Percentiles rank a stretch among this genome's conserved stretches.
These are phyloP conservation scores for Babyrousa celebensis DNA, from an alignment of 2,797 vertebrate genomes.

Conservation along the genomic window DNA sequence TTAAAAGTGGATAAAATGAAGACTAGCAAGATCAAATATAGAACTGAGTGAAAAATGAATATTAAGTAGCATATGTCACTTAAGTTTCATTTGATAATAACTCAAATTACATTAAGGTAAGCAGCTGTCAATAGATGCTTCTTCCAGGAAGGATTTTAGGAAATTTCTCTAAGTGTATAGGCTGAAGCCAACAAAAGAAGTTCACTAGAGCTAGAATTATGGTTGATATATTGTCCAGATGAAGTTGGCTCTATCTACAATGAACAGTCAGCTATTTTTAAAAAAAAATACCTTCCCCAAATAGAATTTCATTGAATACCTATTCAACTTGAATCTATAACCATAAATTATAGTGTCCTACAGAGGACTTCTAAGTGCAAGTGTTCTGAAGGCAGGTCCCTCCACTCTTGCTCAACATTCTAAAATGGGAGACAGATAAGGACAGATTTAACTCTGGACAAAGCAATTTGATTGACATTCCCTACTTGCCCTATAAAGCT, in stretches of 20 bases:
- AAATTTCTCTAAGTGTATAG: background rate
- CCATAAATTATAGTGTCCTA: background rate
- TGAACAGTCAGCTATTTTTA: background rate
- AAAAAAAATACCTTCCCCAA: background rate
- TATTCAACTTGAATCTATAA: background rate
- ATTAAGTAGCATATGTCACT: background rate
- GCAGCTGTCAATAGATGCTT: background rate
- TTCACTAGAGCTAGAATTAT: background rate
- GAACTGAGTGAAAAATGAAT: background rate
- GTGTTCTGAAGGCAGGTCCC: background rate
- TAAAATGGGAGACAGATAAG: background rate
- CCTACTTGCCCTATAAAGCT: background rate
- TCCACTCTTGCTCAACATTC: background rate
- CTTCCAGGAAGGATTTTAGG: background rate
- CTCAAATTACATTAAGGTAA: constrained; percentile 39
- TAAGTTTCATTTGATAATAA: constrained; percentile 48
- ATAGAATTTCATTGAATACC: background rate
- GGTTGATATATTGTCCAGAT: background rate
- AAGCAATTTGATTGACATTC: background rate
- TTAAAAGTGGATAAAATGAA: background rate
- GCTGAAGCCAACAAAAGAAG: background rate
- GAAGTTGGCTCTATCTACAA: background rate
- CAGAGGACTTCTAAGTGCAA: background rate
- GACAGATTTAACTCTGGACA: background rate
- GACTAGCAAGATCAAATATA: constrained; percentile 7